Percentiles rank a stretch among this genome's conserved stretches.
phyloP scores from a whole-genome alignment of 64 coral and sea anemone species.

The Actinia equina region DNA sequence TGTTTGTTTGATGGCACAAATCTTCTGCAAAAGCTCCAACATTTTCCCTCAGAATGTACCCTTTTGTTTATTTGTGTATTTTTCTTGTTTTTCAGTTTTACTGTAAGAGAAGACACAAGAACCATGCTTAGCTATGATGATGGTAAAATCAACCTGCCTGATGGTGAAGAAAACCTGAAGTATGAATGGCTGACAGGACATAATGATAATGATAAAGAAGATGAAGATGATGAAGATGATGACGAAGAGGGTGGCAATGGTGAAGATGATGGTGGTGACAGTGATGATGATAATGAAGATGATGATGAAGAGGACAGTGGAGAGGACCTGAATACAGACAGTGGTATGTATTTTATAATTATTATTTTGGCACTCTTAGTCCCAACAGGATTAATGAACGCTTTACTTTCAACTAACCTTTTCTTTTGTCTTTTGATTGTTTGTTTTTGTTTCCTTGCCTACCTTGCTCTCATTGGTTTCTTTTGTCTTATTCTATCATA shows the following conservation, averaged over 20 bases:
- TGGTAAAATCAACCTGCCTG: conserved; percentile 46
- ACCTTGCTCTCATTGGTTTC: no score
- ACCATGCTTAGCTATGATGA: conserved; percentile 75
- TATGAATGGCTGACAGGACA: conserved; percentile 13
- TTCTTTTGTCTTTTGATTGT: no score
- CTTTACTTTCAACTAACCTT: no score
- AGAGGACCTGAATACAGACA: conserved; percentile 62
- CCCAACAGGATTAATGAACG: no score
- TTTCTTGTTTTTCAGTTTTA: conserved; percentile 51
- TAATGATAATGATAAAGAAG: background rate
- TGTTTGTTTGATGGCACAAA: no score
- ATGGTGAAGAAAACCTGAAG: background rate
- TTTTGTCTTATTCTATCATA: no score
- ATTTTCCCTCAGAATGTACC: background rate
- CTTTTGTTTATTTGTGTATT: background rate
- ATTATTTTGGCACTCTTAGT: no score
- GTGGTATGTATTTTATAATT: background rate
- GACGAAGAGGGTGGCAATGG: conserved; percentile 19
- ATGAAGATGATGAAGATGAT: conserved; percentile 7
- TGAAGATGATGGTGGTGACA: conserved; percentile 15
- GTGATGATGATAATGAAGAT: conserved; percentile 36
- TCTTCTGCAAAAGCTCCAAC: background rate
- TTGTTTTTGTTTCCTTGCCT: no score
- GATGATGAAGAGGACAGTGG: conserved; percentile 40
- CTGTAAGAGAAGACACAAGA: conserved; percentile 54